Percentiles rank a stretch among this genome's conserved stretches.
These are phyloP conservation scores for Cerceris rybyensis DNA, from an alignment of 2,888 invertebrate species.

Conservation along the genomic window DNA sequence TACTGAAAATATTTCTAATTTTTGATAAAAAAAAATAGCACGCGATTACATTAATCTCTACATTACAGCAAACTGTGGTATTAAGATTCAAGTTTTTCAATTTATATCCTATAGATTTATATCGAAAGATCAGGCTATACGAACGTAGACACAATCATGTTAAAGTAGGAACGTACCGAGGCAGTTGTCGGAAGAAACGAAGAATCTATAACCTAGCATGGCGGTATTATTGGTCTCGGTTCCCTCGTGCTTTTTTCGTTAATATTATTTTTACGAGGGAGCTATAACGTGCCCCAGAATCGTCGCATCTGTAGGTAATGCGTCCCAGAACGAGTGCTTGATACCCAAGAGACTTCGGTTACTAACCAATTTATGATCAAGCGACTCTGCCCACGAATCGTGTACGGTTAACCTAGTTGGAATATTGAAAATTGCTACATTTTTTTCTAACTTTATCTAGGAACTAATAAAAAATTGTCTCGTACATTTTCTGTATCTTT, in stretches of 20 bases:
- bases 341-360: constrained; percentile 36
- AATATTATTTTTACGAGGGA: constrained; percentile 33
- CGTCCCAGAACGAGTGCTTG: constrained; percentile 19
- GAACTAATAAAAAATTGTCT: background rate
- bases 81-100: no score
- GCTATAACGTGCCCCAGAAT: constrained; percentile 37
- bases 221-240: background rate
- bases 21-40: no score
- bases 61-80: no score
- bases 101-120: no score
- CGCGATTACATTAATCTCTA: no score
- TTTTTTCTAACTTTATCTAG: constrained; percentile 3
- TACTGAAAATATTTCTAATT: no score
- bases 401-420: constrained; percentile 45
- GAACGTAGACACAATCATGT: no score
- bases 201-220: background rate
- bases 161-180: background rate
- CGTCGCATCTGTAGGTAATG: constrained; percentile 39
- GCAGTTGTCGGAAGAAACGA: background rate
- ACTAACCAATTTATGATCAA: constrained; percentile 54
- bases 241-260: background rate
- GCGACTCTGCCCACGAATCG: constrained; percentile 37
- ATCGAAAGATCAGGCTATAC: no score
- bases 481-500: background rate
- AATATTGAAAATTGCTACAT: background rate